Conservation (phyloP, 2,797 vertebrate genomes). For the Sebastes trivittatus region DNA sequence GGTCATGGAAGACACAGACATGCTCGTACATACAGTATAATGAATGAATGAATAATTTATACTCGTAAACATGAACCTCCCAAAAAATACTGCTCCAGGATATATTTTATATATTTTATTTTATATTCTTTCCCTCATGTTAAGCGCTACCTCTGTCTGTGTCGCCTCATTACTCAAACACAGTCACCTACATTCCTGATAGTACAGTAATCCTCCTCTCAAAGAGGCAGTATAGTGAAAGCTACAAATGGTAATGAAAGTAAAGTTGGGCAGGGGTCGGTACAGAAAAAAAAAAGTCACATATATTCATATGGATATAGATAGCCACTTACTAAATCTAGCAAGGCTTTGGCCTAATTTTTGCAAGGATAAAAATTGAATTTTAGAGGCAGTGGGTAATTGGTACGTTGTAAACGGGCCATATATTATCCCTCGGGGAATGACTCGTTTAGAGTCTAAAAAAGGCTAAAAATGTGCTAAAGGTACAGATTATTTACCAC, state of each 20-base stretch:
- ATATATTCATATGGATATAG: slow-evolving; percentile 22
- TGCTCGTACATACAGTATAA: background rate
- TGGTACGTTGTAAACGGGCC: slow-evolving; percentile 34
- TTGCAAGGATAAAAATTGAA: slow-evolving; percentile 50
- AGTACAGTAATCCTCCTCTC: background rate
- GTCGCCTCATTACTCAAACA: slow-evolving; percentile 1
- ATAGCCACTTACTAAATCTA: slow-evolving; percentile 24
- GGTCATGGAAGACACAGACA: background rate
- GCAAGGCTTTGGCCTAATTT: slow-evolving; percentile 47
- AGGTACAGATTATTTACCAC: slow-evolving; percentile 27
- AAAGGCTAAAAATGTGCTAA: slow-evolving; percentile 19
- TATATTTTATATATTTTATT: no score
- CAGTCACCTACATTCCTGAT: background rate
- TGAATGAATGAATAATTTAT: no score
- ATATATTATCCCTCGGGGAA: slow-evolving; percentile 26
- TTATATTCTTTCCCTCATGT: background rate
- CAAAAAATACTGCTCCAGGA: no score
- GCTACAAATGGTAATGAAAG: background rate
- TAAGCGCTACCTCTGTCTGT: background rate
- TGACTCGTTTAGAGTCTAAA: slow-evolving; percentile 42
- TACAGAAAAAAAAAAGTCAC: background rate
- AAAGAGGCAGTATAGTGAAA: background rate
- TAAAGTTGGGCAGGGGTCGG: background rate
- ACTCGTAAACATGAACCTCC: no score
- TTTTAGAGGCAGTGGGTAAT: slow-evolving; percentile 48